Percentiles rank a stretch among this genome's conserved stretches.
Evolutionary conservation across 2,888 invertebrate genomes (phyloP).

Genomic region (Tachina lurida): DNA sequence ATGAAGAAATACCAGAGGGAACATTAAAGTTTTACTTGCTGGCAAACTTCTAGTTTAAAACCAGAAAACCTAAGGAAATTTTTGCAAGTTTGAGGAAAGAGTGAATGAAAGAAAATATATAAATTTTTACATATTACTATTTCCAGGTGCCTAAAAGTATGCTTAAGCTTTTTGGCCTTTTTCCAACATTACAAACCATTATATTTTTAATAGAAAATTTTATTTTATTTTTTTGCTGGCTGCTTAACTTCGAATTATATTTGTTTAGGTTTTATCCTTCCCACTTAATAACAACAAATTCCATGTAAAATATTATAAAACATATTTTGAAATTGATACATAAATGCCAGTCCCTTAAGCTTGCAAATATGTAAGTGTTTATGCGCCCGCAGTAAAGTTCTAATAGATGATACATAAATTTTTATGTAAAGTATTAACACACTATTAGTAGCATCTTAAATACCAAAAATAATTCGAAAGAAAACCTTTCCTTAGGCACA

Average conservation of each 20-base stretch:
- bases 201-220: neutral
- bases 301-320: neutral
- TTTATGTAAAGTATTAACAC: neutral
- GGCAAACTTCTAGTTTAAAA: too few relatives aligned
- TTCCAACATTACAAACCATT: neutral
- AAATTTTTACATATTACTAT: neutral
- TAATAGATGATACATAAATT: neutral
- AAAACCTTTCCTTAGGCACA: neutral
- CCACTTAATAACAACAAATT: neutral
- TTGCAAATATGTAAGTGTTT: neutral
- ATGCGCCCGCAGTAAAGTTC: neutral
- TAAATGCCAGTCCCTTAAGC: neutral
- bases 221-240: neutral
- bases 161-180: too few relatives aligned
- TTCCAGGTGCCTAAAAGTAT: neutral
- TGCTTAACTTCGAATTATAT: neutral
- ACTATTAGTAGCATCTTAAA: neutral
- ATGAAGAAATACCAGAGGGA: too few relatives aligned
- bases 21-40: too few relatives aligned
- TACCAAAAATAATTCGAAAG: constrained; percentile 2
- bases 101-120: too few relatives aligned
- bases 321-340: constrained; percentile 5
- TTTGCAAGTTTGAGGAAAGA: too few relatives aligned
- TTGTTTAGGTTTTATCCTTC: constrained; percentile 13
- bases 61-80: too few relatives aligned